Evolutionary conservation across 2,113 vertebrate species (phyloP).

Genomic region (Petrocephalus zakoni): DNA sequence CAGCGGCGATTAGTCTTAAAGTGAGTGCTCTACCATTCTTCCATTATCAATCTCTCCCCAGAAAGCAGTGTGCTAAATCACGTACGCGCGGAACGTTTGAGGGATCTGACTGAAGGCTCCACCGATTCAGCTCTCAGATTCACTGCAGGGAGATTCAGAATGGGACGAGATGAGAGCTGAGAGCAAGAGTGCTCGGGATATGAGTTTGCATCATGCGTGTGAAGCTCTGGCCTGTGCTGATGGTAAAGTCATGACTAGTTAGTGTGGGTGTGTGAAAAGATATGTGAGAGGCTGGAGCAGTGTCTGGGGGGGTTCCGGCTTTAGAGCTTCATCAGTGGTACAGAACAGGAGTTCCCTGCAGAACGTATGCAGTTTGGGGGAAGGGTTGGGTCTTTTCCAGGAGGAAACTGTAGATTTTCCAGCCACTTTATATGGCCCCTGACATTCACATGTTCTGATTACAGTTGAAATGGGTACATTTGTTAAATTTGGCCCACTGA

Average conservation of each 20-base stretch:
- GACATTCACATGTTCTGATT: neutral
- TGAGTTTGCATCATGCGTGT: neutral
- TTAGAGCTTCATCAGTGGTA: neutral
- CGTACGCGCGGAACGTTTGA: neutral
- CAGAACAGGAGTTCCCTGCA: neutral
- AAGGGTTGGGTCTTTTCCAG: neutral
- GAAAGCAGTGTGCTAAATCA: conserved; percentile 22
- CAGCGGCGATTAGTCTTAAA: conserved; percentile 51
- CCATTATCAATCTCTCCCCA: conserved; percentile 35
- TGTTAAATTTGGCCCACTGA: neutral
- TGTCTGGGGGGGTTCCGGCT: neutral
- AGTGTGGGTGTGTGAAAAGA: neutral
- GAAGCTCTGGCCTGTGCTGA: neutral
- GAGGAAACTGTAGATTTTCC: neutral
- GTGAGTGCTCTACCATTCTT: conserved; percentile 31
- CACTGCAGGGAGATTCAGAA: neutral
- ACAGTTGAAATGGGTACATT: neutral
- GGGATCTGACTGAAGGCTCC: neutral
- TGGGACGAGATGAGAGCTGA: neutral
- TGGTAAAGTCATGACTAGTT: neutral
- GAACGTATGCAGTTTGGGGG: neutral
- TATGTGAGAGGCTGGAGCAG: neutral
- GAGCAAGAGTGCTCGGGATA: neutral
- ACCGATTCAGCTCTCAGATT: neutral
- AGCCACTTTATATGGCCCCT: neutral